Evolutionary conservation across 2,113 vertebrate genomes (phyloP), one percentile per base, ranked within the genome.

Genomic region (Myocastor coypus): DNA sequence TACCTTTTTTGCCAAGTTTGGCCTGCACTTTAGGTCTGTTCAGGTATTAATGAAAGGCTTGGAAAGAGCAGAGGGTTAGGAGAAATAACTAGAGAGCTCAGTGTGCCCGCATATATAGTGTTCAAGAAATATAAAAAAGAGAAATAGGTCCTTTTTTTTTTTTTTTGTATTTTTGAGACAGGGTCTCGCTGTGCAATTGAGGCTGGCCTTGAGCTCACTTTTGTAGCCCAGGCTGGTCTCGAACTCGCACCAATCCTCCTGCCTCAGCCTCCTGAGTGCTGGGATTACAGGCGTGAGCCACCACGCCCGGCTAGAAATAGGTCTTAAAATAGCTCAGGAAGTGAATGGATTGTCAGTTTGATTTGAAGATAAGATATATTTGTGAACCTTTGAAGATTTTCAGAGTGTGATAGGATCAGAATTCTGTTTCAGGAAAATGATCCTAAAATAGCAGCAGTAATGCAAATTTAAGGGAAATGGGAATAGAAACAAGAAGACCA

Each of bases 361-460:
- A 40, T 64, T 91, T 66, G 71, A 89, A 81, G 42, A 28, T 89
- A 69, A 75, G 42, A 68, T 88, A 28, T 78, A n/a, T n/a, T 91
- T 73, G 24, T 78, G 81, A 81, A 50, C 40, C 52, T 85, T 80
- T 80, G 16, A 93, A 71, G 34, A 71, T 89, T 92, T 83, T 66
- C 83, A 75, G 12, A 82, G 28, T 64, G 42, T 64, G 46, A 10
- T 37, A 63, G 28, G 22, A 24, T 88, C 32, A 78, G 68, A 83
- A 68, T 42, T 87, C 46, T 87, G 26, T 32, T 92, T 77, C 71
- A 63, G 28, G 6, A 82, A 91, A 73, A 42, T 87, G 71, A 55
- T 26, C 63, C 9, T 52, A 32, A 66, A 66, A 66, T 68, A 68
- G 40, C 32, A 86, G 40, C 42, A 64, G 19, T 37, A 52, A 77